Conservation (phyloP, 2,113 vertebrate genomes). For the Nematolebias whitei region DNA sequence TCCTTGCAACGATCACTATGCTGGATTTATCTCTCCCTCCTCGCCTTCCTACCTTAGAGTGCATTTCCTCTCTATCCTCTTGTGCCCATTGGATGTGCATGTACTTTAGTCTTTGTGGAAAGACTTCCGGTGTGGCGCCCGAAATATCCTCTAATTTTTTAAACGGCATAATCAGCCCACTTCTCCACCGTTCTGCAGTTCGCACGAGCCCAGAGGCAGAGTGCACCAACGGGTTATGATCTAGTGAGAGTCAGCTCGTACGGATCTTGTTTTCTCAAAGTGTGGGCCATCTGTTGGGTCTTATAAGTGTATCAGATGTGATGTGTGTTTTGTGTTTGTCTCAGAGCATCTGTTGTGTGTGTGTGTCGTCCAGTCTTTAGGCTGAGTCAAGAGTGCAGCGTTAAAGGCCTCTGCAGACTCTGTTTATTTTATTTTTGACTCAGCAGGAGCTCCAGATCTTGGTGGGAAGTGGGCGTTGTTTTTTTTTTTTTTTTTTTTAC, state of each 20-base stretch:
- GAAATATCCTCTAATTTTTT: slow-evolving; percentile 60
- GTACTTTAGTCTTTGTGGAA: slow-evolving; percentile 37
- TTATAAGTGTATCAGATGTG: slow-evolving; percentile 28
- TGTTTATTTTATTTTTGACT: slow-evolving; percentile 15
- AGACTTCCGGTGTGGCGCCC: slow-evolving; percentile 40
- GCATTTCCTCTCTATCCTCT: slow-evolving; percentile 10
- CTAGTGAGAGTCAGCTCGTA: slow-evolving; percentile 22
- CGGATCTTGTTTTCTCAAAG: slow-evolving; percentile 9
- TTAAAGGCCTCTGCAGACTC: slow-evolving; percentile 43
- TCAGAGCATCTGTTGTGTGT: slow-evolving; percentile 46
- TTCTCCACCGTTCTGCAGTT: slow-evolving; percentile 12
- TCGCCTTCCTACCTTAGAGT: too few relatives aligned
- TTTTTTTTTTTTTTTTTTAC: slow-evolving; percentile 3
- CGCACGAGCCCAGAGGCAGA: slow-evolving; percentile 33
- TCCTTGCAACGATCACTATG: slow-evolving; percentile 7
- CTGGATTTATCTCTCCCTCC: slow-evolving; percentile 24
- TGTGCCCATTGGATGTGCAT: slow-evolving; percentile 38
- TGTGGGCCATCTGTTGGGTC: slow-evolving; percentile 32
- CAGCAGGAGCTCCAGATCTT: slow-evolving; percentile 52
- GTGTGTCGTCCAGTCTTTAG: slow-evolving; percentile 31
- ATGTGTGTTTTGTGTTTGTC: slow-evolving; percentile 30
- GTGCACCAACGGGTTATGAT: slow-evolving; percentile 19
- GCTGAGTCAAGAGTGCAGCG: slow-evolving; percentile 35
- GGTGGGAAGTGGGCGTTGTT: slow-evolving; percentile 17
- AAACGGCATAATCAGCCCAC: slow-evolving; percentile 53